Evolutionary conservation across 92 coral and sea anemone genomes (phyloP).

Genomic region (Zoanthus sociatus): DNA sequence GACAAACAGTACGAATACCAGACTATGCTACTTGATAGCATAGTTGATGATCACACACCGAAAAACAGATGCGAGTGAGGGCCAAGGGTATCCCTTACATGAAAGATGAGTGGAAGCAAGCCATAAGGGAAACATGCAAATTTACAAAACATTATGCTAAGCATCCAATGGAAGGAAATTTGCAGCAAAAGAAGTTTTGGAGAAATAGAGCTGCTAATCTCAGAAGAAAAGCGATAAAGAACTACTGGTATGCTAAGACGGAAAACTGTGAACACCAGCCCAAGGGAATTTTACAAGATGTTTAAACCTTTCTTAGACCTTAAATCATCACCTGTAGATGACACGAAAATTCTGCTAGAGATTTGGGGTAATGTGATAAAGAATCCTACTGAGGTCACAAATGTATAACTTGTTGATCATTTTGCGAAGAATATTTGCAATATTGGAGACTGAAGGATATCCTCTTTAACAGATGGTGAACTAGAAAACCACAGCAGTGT

Average conservation of each 20-base stretch:
- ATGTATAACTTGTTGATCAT: not conserved
- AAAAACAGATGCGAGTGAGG: conserved; percentile 50
- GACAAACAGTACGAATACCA: conserved; percentile 5
- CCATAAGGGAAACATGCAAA: conserved; percentile 18
- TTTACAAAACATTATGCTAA: not conserved
- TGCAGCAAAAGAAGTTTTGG: conserved; percentile 8
- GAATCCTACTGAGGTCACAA: not conserved
- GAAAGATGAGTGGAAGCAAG: conserved; percentile 47
- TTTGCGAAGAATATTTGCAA: not conserved
- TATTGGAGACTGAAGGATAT: not conserved
- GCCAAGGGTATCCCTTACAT: conserved; percentile 48
- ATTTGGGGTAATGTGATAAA: not conserved
- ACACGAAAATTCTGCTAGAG: not conserved
- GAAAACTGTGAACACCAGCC: conserved; percentile 30
- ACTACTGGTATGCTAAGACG: conserved; percentile 33
- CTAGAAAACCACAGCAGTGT: too few species aligned
- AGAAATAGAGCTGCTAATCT: not conserved
- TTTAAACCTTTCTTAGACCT: conserved; percentile 24
- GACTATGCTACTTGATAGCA: conserved; percentile 40
- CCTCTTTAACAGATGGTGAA: not conserved
- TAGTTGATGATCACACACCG: conserved; percentile 33
- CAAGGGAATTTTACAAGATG: conserved; percentile 31
- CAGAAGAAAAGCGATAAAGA: conserved; percentile 30
- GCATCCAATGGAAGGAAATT: not conserved
- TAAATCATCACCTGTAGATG: not conserved